Conservation (phyloP, 2,888 invertebrate genomes). For the Acrocyrtus sp. region DNA sequence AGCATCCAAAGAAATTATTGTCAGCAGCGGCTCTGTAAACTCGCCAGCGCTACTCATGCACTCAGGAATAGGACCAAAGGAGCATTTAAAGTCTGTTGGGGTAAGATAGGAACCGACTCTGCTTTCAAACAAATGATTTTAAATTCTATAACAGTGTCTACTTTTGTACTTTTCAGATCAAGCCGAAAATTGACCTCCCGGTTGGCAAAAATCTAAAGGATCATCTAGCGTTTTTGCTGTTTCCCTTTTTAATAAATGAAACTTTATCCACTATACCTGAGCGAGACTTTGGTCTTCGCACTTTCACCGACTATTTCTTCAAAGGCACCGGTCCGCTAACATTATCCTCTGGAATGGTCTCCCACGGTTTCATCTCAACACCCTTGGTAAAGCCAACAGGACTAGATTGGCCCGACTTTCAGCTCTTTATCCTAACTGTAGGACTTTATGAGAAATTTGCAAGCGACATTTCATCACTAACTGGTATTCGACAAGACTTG, state of each 20-base stretch:
- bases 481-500: slow-evolving; percentile 7
- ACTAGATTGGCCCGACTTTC: slow-evolving; percentile 81
- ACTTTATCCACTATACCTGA: slow-evolving; percentile 51
- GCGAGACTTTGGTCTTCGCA: slow-evolving; percentile 48
- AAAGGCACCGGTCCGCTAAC: slow-evolving; percentile 51
- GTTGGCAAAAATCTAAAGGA: slow-evolving; percentile 56
- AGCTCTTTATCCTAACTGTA: slow-evolving; percentile 72
- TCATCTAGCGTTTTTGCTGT: slow-evolving; percentile 39
- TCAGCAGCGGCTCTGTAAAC: slow-evolving; percentile 48
- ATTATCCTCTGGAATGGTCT: slow-evolving; percentile 17
- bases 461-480: slow-evolving; percentile 8
- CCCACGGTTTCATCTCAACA: slow-evolving; percentile 41
- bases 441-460: slow-evolving; percentile 36
- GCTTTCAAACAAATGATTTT: neutral
- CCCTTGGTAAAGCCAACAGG: slow-evolving; percentile 29
- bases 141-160: too few species aligned
- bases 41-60: slow-evolving; percentile 57
- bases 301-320: slow-evolving; percentile 48
- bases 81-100: slow-evolving; percentile 34
- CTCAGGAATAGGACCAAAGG: slow-evolving; percentile 56
- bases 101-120: slow-evolving; percentile 9
- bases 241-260: slow-evolving; percentile 42
- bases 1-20: slow-evolving; percentile 53
- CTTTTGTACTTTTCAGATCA: slow-evolving; percentile 43
- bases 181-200: slow-evolving; percentile 50